These are phyloP conservation scores for Anas acuta DNA, from an alignment of 2,797 vertebrate species.

Conservation along the genomic window DNA sequence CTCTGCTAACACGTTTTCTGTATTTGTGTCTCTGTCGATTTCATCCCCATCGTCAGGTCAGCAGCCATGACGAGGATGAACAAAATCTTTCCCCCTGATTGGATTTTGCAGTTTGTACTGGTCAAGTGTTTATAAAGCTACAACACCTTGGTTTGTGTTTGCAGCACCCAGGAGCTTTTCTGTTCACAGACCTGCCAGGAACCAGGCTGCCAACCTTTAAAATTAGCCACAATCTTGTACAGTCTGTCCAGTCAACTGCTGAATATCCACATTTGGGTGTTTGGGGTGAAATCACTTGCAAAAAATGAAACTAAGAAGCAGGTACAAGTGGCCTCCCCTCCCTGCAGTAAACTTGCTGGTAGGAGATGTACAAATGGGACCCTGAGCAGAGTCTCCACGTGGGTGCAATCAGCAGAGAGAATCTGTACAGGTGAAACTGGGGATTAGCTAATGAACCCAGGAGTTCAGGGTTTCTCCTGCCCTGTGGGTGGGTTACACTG, in stretches of 20 bases:
- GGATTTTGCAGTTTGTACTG: not conserved
- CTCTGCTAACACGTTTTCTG: rapidly evolving
- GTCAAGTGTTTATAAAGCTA: not conserved
- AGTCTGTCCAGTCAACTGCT: not conserved
- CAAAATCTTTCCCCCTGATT: not conserved
- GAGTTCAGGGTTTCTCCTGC: not conserved
- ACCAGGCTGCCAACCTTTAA: not conserved
- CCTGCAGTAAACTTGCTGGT: no score
- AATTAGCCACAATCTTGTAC: not conserved
- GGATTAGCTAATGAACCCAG: not conserved
- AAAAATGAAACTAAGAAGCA: not conserved
- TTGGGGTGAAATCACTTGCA: not conserved
- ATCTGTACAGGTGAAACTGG: not conserved
- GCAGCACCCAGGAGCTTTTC: not conserved
- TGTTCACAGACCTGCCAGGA: not conserved
- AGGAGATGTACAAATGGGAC: not conserved
- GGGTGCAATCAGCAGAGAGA: not conserved
- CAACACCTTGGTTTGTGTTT: not conserved
- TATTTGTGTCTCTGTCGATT: not conserved
- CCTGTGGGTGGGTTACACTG: rapidly evolving
- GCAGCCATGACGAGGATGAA: not conserved
- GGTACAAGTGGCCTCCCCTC: not conserved
- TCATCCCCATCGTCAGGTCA: not conserved
- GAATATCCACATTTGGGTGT: not conserved
- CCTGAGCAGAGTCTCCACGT: no score